Base-by-base conservation (phyloP, 2,113 vertebrate species). In the Hemichromis elongatus region DNA sequence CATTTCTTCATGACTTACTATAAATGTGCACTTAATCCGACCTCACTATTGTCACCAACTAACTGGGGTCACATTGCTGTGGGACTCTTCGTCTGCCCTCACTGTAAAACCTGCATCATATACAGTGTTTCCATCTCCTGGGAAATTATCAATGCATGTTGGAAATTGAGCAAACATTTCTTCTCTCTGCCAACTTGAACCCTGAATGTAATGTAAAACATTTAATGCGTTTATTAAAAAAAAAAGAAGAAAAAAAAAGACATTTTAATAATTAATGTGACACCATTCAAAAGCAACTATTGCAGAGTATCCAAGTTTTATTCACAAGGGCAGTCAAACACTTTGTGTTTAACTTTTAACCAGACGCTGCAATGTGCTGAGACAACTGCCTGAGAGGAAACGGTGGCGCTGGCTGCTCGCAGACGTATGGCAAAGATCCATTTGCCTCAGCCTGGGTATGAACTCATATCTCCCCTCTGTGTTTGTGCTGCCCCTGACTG, bases 401-500 rank as follows among this genome's bases (percentile, higher is more conserved):
- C 2, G 70, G 21, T 4, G 5, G 77, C 10, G 26, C 33, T 11
- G 54, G 83, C 66, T 53, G 79, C 68, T 68, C 21, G 42, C 7
- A 52, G 77, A 89, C 14, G 54, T 79, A 86, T 5, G 56, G 68
- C 73, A 66, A 54, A 81, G 77, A 86, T 85, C 68, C 30, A 11
- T 54, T 30, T 28, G 88, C 70, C 35, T 66, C 79, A 9, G 52
- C 54, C 42, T 70, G 79, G 79, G 18, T 92, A 79, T 90, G 81
- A 90, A 86, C 84, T 85, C 79, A 7, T 18, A 47, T 79, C 84
- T 61, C 47, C 68, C 40, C 66, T 79, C 68, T 16, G 66, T 89
- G 86, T 93, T 94, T 89, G 82, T 26, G 63, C 78, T 77, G 52
- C 88, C 88, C 88, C 90, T 87, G 42, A 13, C 89, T 84, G 84